A percentile compares a stretch with the other conserved stretches of the same genome.
phyloP scores from a whole-genome alignment of 2,888 invertebrate genomes.

The Carcina quercana region DNA sequence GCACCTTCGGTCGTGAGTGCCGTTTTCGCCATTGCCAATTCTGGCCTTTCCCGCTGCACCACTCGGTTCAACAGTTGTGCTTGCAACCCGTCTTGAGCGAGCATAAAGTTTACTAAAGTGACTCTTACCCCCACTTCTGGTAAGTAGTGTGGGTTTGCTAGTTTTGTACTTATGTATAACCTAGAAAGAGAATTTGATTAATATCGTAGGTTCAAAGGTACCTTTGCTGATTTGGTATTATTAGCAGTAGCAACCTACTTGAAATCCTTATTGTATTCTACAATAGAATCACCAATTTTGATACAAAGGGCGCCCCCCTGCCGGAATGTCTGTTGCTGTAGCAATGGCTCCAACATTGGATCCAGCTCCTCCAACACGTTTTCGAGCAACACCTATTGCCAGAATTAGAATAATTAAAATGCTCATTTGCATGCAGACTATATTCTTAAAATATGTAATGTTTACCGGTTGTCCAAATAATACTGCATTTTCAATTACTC shows the following conservation, averaged over 20 bases:
- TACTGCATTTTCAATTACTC: slow-evolving; percentile 89
- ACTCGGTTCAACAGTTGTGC: slow-evolving; percentile 93
- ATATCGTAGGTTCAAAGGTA: too few species aligned
- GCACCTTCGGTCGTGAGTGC: slow-evolving; percentile 91
- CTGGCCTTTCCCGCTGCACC: slow-evolving; percentile 93
- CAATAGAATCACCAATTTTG: slow-evolving; percentile 91
- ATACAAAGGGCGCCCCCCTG: slow-evolving; percentile 91
- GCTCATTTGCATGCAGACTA: too few species aligned
- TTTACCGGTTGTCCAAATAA: slow-evolving; percentile 87
- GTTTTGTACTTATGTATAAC: slow-evolving; percentile 94
- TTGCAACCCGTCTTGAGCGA: slow-evolving; percentile 90
- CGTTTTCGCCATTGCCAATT: slow-evolving; percentile 92
- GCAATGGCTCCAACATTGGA: slow-evolving; percentile 90
- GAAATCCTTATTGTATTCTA: slow-evolving; percentile 92
- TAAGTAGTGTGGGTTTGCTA: slow-evolving; percentile 94
- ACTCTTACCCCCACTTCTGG: slow-evolving; percentile 96
- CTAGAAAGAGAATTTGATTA: too few species aligned
- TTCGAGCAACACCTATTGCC: slow-evolving; percentile 83
- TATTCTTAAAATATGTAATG: background rate
- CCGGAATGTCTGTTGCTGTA: slow-evolving; percentile 93
- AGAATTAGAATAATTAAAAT: too few species aligned
- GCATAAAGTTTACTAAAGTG: slow-evolving; percentile 93
- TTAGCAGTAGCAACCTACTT: slow-evolving; percentile 63
- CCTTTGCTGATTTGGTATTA: too few species aligned
- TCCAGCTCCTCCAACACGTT: slow-evolving; percentile 95